Evolutionary conservation across 2,888 invertebrate species (phyloP), one percentile per base, ranked within the genome.

Genomic region (Thymelicus acteon): DNA sequence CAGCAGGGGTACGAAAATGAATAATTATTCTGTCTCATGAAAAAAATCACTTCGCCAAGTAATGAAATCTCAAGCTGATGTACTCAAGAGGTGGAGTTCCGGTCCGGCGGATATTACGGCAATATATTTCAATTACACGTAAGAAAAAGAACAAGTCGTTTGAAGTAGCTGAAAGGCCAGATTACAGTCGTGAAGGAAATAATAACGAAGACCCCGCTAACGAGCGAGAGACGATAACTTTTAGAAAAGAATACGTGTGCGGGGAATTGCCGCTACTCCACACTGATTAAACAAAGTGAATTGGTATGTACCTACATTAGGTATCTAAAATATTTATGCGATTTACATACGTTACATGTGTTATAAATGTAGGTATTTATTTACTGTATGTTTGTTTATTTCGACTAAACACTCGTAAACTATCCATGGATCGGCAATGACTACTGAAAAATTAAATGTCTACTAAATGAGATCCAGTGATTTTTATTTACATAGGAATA

Each of bases 51-150:
- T 91, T 89, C 85, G 76, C 83, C 85, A 79, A 90, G 90, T 93
- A 93, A 93, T 93, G 92, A 93, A 93, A 93, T 90, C 90, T 92
- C 87, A 79, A 87, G 87, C 86, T 89, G 91, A 91, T 92, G 91
- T 88, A 89, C 90, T 91, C 85, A 83, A 91, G 90, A 88, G 88
- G 88, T 83, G 83, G 84, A 86, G 85, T 88, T 87, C 88, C 85
- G 87, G 92, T 88, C 91, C 90, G 86, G 82, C 88, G 92, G 92
- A 93, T 93, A 93, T 93, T 93, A 92, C 89, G 88, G 92, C 92
- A 93, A 93, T 93, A 92, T 92, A 93, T 93, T 92, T 93, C 93
- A 93, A 93, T 93, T 93, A 93, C 93, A 92, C 88, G 89, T 91
- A 91, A 92, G 93, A 93, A 93, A 93, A 93, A 93, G 92, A 92